Evolutionary conservation across 2,888 invertebrate species (phyloP).

Genomic region (Cataglyphis cursor): DNA sequence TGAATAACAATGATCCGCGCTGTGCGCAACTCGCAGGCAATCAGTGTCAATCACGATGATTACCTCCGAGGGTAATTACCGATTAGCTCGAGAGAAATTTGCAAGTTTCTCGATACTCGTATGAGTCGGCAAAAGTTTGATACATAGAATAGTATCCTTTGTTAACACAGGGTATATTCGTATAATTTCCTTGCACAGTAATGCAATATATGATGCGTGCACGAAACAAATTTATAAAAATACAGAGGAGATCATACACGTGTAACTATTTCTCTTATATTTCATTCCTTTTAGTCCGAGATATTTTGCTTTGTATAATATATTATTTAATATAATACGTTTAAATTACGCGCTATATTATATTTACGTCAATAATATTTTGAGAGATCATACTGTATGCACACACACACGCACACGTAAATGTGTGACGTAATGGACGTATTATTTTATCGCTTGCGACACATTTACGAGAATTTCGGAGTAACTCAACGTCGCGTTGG

Average conservation of each 20-base stretch:
- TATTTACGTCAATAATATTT: constrained; percentile 1
- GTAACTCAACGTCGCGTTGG: constrained; percentile 14
- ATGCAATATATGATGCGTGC: background rate
- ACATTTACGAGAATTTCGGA: constrained; percentile 26
- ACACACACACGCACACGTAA: background rate
- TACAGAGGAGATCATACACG: background rate
- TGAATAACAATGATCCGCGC: constrained; percentile 66
- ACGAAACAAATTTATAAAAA: background rate
- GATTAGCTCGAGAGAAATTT: constrained; percentile 41
- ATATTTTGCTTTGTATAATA: background rate
- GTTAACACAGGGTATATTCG: constrained; percentile 1
- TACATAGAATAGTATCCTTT: background rate
- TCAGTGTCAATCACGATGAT: constrained; percentile 70
- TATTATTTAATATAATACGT: background rate
- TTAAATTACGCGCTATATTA: background rate
- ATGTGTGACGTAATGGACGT: background rate
- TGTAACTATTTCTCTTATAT: background rate
- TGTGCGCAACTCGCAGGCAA: constrained; percentile 53
- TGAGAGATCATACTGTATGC: background rate
- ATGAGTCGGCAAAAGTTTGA: constrained; percentile 37
- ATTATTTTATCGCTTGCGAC: constrained; percentile 24
- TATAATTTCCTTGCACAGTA: background rate
- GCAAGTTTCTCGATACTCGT: constrained; percentile 36
- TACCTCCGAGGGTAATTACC: constrained; percentile 40
- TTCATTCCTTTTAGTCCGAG: background rate